Base-by-base conservation (phyloP, 2,888 invertebrate genomes). In the Lordiphosa andalusiaca region DNA sequence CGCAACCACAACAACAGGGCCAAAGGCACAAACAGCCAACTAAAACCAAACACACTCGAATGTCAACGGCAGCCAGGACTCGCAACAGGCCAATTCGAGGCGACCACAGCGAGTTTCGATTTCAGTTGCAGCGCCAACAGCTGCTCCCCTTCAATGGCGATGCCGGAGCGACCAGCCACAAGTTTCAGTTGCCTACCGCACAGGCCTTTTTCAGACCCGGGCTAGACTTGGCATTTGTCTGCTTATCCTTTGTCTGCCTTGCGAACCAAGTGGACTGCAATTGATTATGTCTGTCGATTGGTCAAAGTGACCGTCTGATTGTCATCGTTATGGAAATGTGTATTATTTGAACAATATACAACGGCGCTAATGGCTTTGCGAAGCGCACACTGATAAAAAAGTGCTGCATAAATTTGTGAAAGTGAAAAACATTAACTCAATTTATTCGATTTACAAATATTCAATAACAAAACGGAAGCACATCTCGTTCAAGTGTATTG, bases 251-350 rank as follows among this genome's bases (percentile, higher is more conserved):
- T 60, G 56, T 64, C 65, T 81, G 72, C 67, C 68, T n/a, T n/a
- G n/a, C n/a, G 71, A 67, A 71, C 72, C 78, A 84, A 86, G 87
- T 87, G 86, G 85, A 80, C 84, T 86, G 85, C 87, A 86, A 86
- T 85, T 85, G 86, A 86, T 87, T 86, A 66, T 65, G 65, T 71
- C 69, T 75, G 80, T 73, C 76, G 65, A 73, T 73, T 59, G 51
- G 59, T 53, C 56, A 44, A 50, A 71, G 60, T 53, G 60, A 63
- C 12, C 47, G 58, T 68, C 68, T 58, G 61, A 52, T 25, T 25
- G 25, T 25, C 59, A 55, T 69, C 60, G 57, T 73, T 73, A 66
- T 69, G 71, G 73, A 73, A 71, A 73, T 73, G 56, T 73, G 53
- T 69, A 57, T 70, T 64, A 59, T 57, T 3, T 2, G 19, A 4